Evolutionary conservation across 1,140 invertebrate species (phyloP).

Genomic region (Oncopeltus fasciatus): DNA sequence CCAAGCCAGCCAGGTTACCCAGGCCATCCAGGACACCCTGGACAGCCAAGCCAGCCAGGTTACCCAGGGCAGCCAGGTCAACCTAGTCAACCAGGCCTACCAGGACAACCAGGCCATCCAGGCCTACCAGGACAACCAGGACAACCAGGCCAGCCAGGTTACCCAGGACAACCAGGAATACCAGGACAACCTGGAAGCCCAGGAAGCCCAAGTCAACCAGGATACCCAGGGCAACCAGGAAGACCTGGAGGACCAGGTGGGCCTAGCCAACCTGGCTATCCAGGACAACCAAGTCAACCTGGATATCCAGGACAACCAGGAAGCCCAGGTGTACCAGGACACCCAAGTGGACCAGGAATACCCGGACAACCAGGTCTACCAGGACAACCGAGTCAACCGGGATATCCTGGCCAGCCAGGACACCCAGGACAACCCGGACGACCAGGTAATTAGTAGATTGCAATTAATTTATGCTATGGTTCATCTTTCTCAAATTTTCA

Average conservation of each 20-base stretch:
- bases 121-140: constrained; percentile 24
- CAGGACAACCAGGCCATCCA: constrained; percentile 23
- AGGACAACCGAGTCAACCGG: constrained; percentile 20
- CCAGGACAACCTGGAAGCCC: constrained; percentile 21
- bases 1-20: constrained; percentile 22
- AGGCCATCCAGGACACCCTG: constrained; percentile 19
- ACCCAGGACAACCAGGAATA: constrained; percentile 25
- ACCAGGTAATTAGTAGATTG: constrained; percentile 5
- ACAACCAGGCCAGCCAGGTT: constrained; percentile 25
- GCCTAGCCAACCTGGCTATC: constrained; percentile 22
- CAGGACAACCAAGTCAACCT: constrained; percentile 17
- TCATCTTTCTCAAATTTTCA: too few species aligned
- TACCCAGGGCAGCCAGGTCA: constrained; percentile 21
- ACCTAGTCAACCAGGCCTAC: constrained; percentile 22
- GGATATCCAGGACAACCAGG: constrained; percentile 20
- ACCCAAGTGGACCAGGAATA: constrained; percentile 23
- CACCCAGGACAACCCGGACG: constrained; percentile 21
- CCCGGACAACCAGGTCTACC: constrained; percentile 23
- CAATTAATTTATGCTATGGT: too few species aligned
- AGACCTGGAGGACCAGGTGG: constrained; percentile 23
- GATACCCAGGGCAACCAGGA: constrained; percentile 24
- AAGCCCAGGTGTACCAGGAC: constrained; percentile 22
- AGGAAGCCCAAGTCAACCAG: constrained; percentile 20
- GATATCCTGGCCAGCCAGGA: constrained; percentile 15
- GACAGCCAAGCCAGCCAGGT: constrained; percentile 22